Evolutionary conservation across 1,140 invertebrate genomes (phyloP), one percentile per base, ranked within the genome.

Genomic region (Atta texana): DNA sequence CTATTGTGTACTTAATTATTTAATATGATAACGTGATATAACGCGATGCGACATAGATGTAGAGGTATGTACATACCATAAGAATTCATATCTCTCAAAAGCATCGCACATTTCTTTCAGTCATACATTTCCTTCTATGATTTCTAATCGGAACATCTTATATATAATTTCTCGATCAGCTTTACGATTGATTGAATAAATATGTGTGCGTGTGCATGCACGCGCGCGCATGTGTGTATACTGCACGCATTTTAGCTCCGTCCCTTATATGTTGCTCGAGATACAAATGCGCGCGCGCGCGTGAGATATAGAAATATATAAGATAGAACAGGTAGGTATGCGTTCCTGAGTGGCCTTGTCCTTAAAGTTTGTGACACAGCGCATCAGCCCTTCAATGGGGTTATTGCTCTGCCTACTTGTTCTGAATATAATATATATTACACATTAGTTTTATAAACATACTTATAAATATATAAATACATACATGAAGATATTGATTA

Each of bases 271-370:
- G n/a, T 16, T 87, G 87, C 91, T 92, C 75, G 63, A 90, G 89
- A 89, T 85, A 55, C 24, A 53, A 49, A 16, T 24, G 55, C 16
- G 21, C 16, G 86, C 71, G 31, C 31, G 72, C 76, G 85, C 87
- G 57, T 69, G 77, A 85, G 69, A 24, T 89, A 84, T 89, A 86
- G 81, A 80, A 88, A 59, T 89, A 64, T 74, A 74, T 74, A 72
- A 82, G 51, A 76, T 74, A 87, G 86, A 86, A 91, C 80, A 88
- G 88, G 82, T 85, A 75, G 87, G 88, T 87, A 86, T 86, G 78
- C 74, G 89, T 91, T 91, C 39, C 89, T 93, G 93, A 93, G 93
- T 93, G 93, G 92, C 93, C 93, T 94, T 94, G 92, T 93, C 91
- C 90, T 81, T 93, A 90, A 87, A 94, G 90, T 93, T 92, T 93